Evolutionary conservation across 2,113 vertebrate genomes (phyloP), one percentile per base, ranked within the genome.

Genomic region (Gobio gobio): DNA sequence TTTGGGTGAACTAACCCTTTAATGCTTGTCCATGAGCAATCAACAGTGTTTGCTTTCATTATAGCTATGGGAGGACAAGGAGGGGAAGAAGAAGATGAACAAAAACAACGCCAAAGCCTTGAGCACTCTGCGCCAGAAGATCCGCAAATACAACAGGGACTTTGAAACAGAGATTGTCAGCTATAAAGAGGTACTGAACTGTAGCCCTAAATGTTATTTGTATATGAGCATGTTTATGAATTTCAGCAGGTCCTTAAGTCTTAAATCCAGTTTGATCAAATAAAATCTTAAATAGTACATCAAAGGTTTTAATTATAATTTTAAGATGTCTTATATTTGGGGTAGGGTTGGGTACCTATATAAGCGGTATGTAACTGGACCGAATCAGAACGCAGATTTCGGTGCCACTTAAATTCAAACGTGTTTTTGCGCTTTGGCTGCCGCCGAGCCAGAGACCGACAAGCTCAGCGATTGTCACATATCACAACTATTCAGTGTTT

Each of bases 1-100:
- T 51, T 16, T 51, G 49, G 49, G 49, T 51, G 13, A 16, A 51
- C 14, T 16, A 16, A 16, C 49, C 14, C 49, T 51, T 51, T 16
- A 43, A 22, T 13, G 29, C 2, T 40, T 33, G 20, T 4, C 1
- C 5, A 10, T 72, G 22, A 33, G 22, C 16, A 3, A 0, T 68
- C 4, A 77, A 16, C 36, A 72, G 49, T 22, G 51, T 58, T 82
- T 26, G 63, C 26, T 75, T 26, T 72, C 29, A 64, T 88, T 68
- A 5, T 82, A 97, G 97, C 91, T 97, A 2, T 97, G 97, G 96
- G 97, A 97, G 84, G 97, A 97, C 88, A 97, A 97, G 86, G 97
- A 98, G 86, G 97, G 96, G 43, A 97, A 97, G 88, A 97, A 97
- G 93, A 97, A 97, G 91, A 97, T 98, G 97, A 97, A 97, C 90